phyloP scores from a whole-genome alignment of 2,797 vertebrate genomes.

The Sarcoramphus papa region DNA sequence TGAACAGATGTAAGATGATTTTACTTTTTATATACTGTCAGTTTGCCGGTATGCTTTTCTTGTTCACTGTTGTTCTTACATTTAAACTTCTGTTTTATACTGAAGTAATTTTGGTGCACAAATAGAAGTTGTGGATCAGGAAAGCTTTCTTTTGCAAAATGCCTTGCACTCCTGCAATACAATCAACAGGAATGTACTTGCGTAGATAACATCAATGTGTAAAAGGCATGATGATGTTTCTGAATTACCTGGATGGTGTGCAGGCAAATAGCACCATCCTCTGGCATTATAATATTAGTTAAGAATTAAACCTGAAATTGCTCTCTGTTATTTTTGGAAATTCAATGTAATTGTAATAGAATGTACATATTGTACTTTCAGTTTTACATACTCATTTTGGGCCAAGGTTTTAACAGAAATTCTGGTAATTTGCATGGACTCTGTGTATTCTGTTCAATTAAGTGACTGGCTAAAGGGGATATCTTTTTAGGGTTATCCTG shows the following conservation, averaged over 20 bases:
- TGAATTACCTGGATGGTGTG: neutral
- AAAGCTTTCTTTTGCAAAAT: neutral
- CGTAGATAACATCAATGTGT: rapidly evolving
- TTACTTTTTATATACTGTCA: neutral
- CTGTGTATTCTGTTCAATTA: constrained; percentile 1
- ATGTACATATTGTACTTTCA: constrained; percentile 64
- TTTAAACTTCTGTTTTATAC: neutral
- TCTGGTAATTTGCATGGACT: constrained; percentile 57
- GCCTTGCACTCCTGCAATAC: neutral
- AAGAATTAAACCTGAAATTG: constrained; percentile 18
- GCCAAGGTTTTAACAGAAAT: constrained; percentile 62
- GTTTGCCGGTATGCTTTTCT: neutral
- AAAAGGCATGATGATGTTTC: neutral
- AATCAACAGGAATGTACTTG: neutral
- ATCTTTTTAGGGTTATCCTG: constrained; percentile 32
- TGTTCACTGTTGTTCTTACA: neutral
- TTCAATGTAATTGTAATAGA: constrained; percentile 28
- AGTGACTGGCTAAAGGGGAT: neutral
- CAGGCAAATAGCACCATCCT: constrained; percentile 58
- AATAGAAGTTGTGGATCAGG: neutral
- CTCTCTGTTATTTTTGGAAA: constrained; percentile 48
- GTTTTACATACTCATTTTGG: constrained; percentile 69
- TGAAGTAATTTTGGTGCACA: neutral
- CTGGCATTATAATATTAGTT: constrained; percentile 8
- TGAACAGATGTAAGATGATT: neutral